phyloP scores from a whole-genome alignment of 53 echinoderm and acorn worm species.

The Patiria pectinifera region DNA sequence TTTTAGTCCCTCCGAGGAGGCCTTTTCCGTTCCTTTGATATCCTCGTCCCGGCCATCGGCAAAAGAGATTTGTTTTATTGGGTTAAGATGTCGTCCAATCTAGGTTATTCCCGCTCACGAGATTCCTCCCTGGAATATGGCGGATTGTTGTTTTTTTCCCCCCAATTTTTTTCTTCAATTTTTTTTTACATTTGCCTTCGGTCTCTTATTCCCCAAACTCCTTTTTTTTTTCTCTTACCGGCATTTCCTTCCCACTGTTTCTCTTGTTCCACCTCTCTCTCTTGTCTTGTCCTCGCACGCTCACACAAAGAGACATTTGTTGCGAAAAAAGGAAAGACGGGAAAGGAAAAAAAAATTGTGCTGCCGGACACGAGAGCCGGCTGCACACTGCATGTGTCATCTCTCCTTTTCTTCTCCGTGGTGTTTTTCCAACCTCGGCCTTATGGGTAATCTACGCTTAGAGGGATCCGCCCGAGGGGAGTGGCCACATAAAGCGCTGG shows the following conservation, averaged over 20 bases:
- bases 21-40: conserved; percentile 18
- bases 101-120: conserved; percentile 29
- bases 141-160: conserved; percentile 11
- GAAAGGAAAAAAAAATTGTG: neutral
- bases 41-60: conserved; percentile 24
- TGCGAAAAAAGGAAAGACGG: neutral
- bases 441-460: conserved; percentile 55
- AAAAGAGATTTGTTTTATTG: conserved; percentile 60
- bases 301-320: conserved; percentile 44
- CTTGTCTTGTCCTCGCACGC: neutral
- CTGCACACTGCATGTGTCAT: neutral
- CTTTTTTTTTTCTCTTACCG: neutral
- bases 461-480: conserved; percentile 36
- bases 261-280: neutral
- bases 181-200: neutral
- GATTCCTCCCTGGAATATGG: conserved; percentile 43
- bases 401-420: conserved; percentile 37
- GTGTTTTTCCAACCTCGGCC: conserved; percentile 40
- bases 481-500: neutral
- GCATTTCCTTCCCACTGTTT: neutral
- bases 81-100: conserved; percentile 64
- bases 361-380: conserved; percentile 19
- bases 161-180: neutral
- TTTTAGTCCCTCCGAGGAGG: neutral
- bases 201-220: neutral